phyloP scores from a whole-genome alignment of 2,797 vertebrate genomes.

The Aselliscus stoliczkanus region DNA sequence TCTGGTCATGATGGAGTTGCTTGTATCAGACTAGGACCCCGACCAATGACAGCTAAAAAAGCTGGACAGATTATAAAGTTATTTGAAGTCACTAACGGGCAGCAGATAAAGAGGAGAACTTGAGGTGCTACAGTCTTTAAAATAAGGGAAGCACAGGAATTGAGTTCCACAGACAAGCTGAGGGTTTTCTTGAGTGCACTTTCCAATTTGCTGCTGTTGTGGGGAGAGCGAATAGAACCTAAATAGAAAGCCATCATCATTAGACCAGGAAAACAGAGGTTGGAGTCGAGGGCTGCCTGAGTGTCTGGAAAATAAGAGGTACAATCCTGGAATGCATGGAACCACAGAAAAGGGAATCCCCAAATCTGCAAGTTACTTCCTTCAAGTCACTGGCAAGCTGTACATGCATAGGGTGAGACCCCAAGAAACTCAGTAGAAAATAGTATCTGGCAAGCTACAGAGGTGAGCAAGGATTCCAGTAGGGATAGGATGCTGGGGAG shows the following conservation, averaged over 20 bases:
- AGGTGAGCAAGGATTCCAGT: not conserved
- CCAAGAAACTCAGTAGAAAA: constrained; percentile 14
- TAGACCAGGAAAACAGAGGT: not conserved
- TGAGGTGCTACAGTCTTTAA: not conserved
- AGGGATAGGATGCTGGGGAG: not conserved
- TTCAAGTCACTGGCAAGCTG: constrained; percentile 23
- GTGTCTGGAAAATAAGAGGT: not conserved
- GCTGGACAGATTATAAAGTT: not conserved
- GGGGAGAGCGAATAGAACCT: not conserved
- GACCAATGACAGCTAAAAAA: not conserved
- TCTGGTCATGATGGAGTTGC: not conserved
- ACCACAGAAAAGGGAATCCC: constrained; percentile 18
- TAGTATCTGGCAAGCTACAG: not conserved
- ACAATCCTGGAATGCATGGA: not conserved
- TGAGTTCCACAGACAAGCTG: not conserved
- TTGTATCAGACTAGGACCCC: not conserved
- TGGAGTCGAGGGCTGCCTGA: not conserved
- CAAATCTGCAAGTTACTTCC: not conserved
- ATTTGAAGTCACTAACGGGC: not conserved
- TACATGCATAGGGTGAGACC: not conserved
- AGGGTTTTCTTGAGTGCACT: not conserved
- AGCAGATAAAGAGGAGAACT: not conserved
- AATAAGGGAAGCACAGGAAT: not conserved
- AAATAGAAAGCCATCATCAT: not conserved
- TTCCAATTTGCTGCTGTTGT: not conserved